phyloP scores from a whole-genome alignment of 2,888 invertebrate genomes.

The Scrobipalpa costella region DNA sequence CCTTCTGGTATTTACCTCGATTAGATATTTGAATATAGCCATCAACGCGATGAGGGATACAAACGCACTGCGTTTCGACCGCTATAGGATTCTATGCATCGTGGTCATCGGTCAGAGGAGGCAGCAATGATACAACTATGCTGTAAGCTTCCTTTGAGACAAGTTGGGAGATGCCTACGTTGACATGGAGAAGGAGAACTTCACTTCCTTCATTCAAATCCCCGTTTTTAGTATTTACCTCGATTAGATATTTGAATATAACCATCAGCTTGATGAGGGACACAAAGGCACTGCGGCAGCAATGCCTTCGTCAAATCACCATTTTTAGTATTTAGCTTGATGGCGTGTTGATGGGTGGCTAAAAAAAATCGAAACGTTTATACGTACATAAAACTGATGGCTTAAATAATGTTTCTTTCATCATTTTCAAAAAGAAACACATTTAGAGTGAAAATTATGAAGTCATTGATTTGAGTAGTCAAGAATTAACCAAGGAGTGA shows the following conservation, averaged over 20 bases:
- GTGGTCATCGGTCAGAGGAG: slow-evolving; percentile 59
- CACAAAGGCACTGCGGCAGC: too few species aligned
- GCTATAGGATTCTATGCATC: slow-evolving; percentile 55
- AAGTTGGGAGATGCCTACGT: slow-evolving; percentile 54
- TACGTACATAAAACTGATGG: too few species aligned
- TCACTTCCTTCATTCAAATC: slow-evolving; percentile 58
- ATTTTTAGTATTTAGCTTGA: slow-evolving; percentile 62
- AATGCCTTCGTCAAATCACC: too few species aligned
- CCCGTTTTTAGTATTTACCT: slow-evolving; percentile 63
- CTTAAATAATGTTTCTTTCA: too few species aligned
- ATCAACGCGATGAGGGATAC: slow-evolving; percentile 36
- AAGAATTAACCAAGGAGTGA: too few species aligned
- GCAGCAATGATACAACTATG: slow-evolving; percentile 67
- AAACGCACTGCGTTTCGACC: slow-evolving; percentile 55
- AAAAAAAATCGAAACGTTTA: too few species aligned
- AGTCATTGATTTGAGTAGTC: too few species aligned
- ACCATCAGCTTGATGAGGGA: too few species aligned
- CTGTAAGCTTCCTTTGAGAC: slow-evolving; percentile 69
- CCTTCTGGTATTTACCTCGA: too few species aligned
- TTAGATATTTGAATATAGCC: slow-evolving; percentile 44
- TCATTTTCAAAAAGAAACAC: too few species aligned
- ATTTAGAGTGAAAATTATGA: too few species aligned
- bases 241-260: slow-evolving; percentile 41
- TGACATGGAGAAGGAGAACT: slow-evolving; percentile 45
- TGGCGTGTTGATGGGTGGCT: too few species aligned